Evolutionary conservation across 2,888 invertebrate genomes (phyloP), one percentile per base, ranked within the genome.

Genomic region (Altica lythri): DNA sequence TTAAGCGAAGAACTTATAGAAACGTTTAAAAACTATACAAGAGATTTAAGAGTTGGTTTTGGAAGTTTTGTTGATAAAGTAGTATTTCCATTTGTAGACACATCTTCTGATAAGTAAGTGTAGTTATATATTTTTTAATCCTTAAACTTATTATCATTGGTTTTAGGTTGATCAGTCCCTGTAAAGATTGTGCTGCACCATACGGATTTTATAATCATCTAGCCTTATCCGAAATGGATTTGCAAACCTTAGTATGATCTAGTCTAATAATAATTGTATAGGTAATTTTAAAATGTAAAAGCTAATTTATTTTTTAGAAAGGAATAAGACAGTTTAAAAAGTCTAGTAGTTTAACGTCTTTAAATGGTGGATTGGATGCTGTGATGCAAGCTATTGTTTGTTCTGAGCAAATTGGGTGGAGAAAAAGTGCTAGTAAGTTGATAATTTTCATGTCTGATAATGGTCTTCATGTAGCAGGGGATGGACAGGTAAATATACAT

Each of bases 61-160:
- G 40, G 40, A 2, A 40, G 40, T 40, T 40, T 40, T 25, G 25
- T 40, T 2, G 40, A 40, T 13, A 40, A 40, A 40, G 22, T 19
- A 9, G 40, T 13, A n/a, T 6, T 9, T 19, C 38, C 38, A 10
- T 38, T 38, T 22, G 38, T 38, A 2, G 22, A 22, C 10, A 38
- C 19, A 12, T 1, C 4, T 12, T 22, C 22, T 22, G 8, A 22
- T 12, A 40, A 40, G 40, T 40, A 40, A 40, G 25, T 35, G n/a
- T 8, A 5, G 9, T 27, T 27, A 5, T 10, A 27, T 3, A 4
- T 10, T 27, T 27, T 9, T 27, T 27, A 8, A 27, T 10, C 2
- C n/a, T 27, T 27, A 9, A 6, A 27, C n/a, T 27, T 27, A 27
- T 6, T n/a, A 5, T n/a, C n/a, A 27, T 27, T 27, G 6, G 6